Conservation (phyloP, 1,140 invertebrate genomes). For the Hesperophylax magnus region DNA sequence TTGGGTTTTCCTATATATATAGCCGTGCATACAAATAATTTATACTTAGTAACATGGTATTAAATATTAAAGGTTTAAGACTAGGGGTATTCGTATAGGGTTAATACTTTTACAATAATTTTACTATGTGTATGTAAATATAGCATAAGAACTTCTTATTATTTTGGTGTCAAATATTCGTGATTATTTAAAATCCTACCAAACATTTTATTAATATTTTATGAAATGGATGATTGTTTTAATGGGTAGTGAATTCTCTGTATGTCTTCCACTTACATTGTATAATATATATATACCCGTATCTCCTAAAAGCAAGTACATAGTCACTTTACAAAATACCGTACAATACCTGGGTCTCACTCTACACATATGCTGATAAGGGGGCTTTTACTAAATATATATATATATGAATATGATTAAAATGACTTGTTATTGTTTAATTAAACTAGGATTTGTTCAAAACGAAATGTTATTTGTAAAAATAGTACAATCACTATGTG, state of each 20-base stretch:
- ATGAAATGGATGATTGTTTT: conserved; percentile 29
- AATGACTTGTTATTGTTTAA: conserved; percentile 3
- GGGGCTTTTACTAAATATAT: conserved; percentile 3
- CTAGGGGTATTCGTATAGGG: conserved; percentile 42
- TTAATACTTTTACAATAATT: conserved; percentile 40
- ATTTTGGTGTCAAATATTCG: conserved; percentile 56
- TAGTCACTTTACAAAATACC: background rate
- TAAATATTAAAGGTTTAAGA: conserved; percentile 37
- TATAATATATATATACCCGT: conserved; percentile 15
- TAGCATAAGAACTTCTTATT: conserved; percentile 57
- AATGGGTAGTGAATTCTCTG: conserved; percentile 32
- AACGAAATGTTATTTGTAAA: background rate
- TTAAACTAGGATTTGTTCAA: conserved; percentile 7
- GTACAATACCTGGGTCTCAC: background rate
- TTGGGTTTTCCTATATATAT: conserved; percentile 31
- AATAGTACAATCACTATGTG: background rate
- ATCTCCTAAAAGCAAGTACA: conserved; percentile 44
- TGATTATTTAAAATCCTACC: conserved; percentile 51
- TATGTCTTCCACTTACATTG: conserved; percentile 19
- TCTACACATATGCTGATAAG: conserved; percentile 12
- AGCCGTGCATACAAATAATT: conserved; percentile 42
- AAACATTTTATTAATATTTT: conserved; percentile 32
- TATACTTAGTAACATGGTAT: conserved; percentile 37
- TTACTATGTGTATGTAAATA: conserved; percentile 56
- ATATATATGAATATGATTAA: conserved; percentile 1